These are phyloP conservation scores for Lissonota sp. DNA, from an alignment of 2,888 invertebrate genomes.

Conservation along the genomic window DNA sequence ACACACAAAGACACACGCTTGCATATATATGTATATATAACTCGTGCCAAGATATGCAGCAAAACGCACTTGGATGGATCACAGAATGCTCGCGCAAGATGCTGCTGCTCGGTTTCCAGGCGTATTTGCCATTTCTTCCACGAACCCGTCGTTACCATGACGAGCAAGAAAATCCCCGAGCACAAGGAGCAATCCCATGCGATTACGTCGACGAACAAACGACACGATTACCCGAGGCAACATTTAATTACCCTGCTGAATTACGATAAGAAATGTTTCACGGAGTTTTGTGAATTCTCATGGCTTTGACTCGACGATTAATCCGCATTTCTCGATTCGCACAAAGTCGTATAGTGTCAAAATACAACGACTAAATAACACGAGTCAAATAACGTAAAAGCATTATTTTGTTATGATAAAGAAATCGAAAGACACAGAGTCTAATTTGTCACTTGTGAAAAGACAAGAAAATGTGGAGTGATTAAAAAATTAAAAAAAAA, in stretches of 20 bases:
- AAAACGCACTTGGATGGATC: conserved; percentile 70
- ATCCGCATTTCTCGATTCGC: no score
- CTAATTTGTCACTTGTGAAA: no score
- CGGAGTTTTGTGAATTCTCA: no score
- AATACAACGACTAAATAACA: no score
- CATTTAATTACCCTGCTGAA: conserved; percentile 76
- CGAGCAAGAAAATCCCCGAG: conserved; percentile 71
- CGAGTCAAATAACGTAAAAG: no score
- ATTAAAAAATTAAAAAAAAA: no score
- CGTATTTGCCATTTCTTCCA: conserved; percentile 79
- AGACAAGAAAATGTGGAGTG: no score
- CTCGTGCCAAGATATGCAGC: conserved; percentile 35
- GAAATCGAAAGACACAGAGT: no score
- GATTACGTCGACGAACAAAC: conserved; percentile 71
- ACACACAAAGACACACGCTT: conserved; percentile 51
- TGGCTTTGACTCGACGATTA: no score
- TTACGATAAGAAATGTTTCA: conserved; percentile 68
- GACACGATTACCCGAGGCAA: conserved; percentile 44
- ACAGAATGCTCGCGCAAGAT: conserved; percentile 62
- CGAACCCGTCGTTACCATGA: conserved; percentile 79
- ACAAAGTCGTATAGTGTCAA: no score
- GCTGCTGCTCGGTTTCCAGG: conserved; percentile 56
- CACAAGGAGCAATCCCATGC: conserved; percentile 59
- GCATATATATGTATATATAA: conserved; percentile 48
- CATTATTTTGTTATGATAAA: no score